These are phyloP conservation scores for Nesogale talazaci DNA, from an alignment of 2,113 vertebrate genomes.

Conservation along the genomic window DNA sequence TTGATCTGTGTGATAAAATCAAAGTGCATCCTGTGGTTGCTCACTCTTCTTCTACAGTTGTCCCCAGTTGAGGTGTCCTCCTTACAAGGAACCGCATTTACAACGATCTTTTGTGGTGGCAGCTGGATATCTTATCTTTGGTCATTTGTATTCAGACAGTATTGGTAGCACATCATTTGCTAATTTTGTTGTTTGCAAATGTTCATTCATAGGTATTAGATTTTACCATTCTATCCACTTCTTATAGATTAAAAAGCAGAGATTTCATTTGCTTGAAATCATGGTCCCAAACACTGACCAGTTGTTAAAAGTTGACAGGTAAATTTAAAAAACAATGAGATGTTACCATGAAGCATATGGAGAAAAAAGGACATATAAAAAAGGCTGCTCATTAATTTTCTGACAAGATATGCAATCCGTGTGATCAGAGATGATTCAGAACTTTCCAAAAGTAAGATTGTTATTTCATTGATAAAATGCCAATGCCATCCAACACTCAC, in stretches of 20 bases:
- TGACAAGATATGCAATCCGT: neutral
- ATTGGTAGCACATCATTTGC: neutral
- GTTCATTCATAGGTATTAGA: neutral
- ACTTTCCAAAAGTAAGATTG: neutral
- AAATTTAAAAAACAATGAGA: neutral
- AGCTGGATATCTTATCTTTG: too few relatives aligned
- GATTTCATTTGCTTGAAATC: neutral
- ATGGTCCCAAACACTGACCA: neutral
- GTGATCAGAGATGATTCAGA: neutral
- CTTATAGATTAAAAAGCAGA: neutral
- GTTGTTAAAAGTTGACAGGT: neutral
- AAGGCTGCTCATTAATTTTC: neutral
- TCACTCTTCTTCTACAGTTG: neutral
- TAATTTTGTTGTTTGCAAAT: neutral
- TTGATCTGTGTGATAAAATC: neutral
- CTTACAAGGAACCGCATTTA: too few relatives aligned
- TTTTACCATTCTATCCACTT: neutral
- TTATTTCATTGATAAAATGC: neutral
- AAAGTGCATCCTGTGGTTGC: neutral
- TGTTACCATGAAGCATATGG: neutral
- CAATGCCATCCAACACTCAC: neutral
- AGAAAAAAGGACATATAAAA: neutral
- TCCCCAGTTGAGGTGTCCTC: neutral
- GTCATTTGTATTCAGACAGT: neutral
- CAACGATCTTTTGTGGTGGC: too few relatives aligned